Base-by-base conservation (phyloP, 1,140 invertebrate genomes). In the Diprion similis region DNA sequence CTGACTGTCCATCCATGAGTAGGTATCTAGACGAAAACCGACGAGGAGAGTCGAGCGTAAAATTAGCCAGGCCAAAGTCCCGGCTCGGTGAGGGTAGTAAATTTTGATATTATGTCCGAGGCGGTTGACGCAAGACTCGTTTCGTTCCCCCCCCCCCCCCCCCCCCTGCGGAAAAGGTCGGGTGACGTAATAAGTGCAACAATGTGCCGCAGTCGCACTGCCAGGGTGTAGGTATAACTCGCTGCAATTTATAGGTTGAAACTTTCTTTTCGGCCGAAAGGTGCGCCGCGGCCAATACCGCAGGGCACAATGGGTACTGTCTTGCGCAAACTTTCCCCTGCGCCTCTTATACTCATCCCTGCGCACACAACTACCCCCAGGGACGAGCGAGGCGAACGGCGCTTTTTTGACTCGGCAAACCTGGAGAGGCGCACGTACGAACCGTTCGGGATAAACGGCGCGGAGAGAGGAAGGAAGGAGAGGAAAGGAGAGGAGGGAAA, bases 91-190 rank as follows among this genome's bases (percentile, higher is more conserved):
- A 73, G 68, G 77, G 83, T 75, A 82, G 85, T 86, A 87, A 87
- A 86, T 86, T 87, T 86, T 71, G 81, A 86, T 86, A 85, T 86
- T 86, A 84, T 86, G 82, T 79, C 77, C 77, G 79, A 78, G 77
- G 74, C 76, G 72, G 24, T 37, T 37, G 24, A 37, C 24, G 24
- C 24, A 37, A 37, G 24, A 37, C 24, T 1, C 2, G 24, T 37
- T 37, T 37, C 24, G 24, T 37, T 37, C 6, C 6, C 6, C 24
- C 24, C 24, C 24, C 24, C 24, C 6, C 6, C 6, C 6, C 6
- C 24, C 24, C 24, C 24, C 24, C 24, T 37, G 24, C 24, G 24
- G 24, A 74, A 68, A 73, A 71, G 19, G 64, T 18, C 76, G 51
- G 24, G 51, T 24, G 45, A 66, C 51, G 59, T 17, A n/a, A 51